Conservation (phyloP, 2,113 vertebrate species). For the Pseudorectes ferrugineus region DNA sequence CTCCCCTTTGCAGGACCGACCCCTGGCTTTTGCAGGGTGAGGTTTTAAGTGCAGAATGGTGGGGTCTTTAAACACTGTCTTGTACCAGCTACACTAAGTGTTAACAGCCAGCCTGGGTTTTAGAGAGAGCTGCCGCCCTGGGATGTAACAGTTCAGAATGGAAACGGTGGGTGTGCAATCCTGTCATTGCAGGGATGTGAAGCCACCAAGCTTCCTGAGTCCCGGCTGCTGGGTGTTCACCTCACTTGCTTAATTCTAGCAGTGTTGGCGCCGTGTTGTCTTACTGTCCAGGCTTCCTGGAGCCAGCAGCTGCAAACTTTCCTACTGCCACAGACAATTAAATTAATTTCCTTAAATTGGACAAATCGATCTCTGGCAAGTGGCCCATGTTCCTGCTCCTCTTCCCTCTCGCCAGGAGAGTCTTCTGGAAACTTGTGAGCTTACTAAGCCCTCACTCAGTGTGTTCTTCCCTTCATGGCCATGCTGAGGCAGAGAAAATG, state of each 20-base stretch:
- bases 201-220: background rate
- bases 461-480: background rate
- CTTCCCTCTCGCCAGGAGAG: background rate
- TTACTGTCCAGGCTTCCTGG: background rate
- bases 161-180: background rate
- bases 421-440: background rate
- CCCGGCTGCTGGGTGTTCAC: background rate
- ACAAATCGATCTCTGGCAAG: background rate
- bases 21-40: background rate
- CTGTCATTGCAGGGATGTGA: background rate
- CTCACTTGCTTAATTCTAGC: background rate
- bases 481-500: background rate
- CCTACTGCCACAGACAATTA: constrained; percentile 2
- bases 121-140: rapidly evolving
- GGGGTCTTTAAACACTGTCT: rapidly evolving
- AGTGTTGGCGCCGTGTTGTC: rapidly evolving
- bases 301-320: constrained; percentile 33
- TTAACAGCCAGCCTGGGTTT: background rate
- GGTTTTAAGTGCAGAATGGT: background rate
- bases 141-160: background rate
- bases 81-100: background rate
- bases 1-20: background rate
- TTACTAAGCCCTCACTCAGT: background rate
- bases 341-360: constrained; percentile 24
- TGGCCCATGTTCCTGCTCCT: background rate